Evolutionary conservation across 64 coral and sea anemone genomes (phyloP), one percentile per base, ranked within the genome.

Genomic region (Montipora sp.): DNA sequence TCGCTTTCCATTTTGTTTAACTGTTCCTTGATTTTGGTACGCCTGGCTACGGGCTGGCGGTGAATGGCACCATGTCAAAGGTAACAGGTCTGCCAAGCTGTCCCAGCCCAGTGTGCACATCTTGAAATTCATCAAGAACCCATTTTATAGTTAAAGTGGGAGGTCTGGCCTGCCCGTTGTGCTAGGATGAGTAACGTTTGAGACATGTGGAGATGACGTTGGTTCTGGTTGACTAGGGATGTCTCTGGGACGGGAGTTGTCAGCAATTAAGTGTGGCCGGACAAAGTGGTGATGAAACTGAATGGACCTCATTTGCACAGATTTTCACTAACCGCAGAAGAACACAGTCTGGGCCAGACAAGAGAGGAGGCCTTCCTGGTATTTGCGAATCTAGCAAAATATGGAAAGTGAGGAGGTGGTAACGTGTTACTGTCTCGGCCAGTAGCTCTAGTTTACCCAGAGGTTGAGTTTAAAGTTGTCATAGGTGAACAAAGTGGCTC

Each of bases 261-360:
- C 76, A 55, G 48, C 15, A 60, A 60, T 60, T 77, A 74, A 53
- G 50, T 61, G 59, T 57, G 87, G 51, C 77, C 77, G 74, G 60
- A 51, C 75, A 5, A 77, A 57, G n/a, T 47, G 87, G 73, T 55
- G 87, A 58, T 63, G 53, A 59, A 89, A 89, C 44, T 89, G 87
- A 63, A 77, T 89, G 50, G 73, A 89, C 73, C 73, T 89, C 74
- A 61, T 89, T 53, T 89, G 87, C 87, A 78, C 46, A 69, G 87
- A 89, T 77, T 69, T 89, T 89, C 59, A 76, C 87, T 55, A 55
- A 55, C 51, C 51, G 6, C 51, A 55, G 9, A 61, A 58, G 59
- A 57, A 76, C 87, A 89, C 73, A 89, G 87, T 89, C 87, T 78
- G 87, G 66, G 60, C 87, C 87, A 77, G 87, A 89, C 87, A 89